Evolutionary conservation across 2,888 invertebrate genomes (phyloP).

Genomic region (Spisula solida): DNA sequence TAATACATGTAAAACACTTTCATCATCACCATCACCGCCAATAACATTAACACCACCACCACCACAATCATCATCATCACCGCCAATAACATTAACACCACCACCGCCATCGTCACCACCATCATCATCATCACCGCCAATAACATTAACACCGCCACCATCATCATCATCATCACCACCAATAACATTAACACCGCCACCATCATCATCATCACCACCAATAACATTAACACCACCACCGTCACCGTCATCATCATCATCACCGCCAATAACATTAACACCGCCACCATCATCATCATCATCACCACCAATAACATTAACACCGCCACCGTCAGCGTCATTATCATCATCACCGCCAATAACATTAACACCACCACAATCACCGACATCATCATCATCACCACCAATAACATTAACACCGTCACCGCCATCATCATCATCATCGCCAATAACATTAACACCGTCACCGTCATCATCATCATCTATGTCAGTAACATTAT

Average conservation of each 20-base stretch:
- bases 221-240: too few species aligned
- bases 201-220: too few species aligned
- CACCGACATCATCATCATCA: not conserved
- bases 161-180: too few species aligned
- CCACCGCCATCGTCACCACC: not conserved
- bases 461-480: not conserved
- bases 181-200: too few species aligned
- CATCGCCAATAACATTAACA: not conserved
- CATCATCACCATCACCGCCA: not conserved
- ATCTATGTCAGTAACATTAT: not conserved
- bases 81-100: not conserved
- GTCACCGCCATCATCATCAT: too few species aligned
- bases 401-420: not conserved
- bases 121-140: too few species aligned
- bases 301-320: not conserved
- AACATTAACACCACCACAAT: constrained; percentile 7
- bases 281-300: too few species aligned
- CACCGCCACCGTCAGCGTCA: not conserved
- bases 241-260: not conserved
- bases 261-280: not conserved
- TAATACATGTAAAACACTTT: too few species aligned
- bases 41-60: not conserved
- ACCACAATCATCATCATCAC: constrained; percentile 2
- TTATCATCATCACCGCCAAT: not conserved
- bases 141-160: too few species aligned